Conservation (phyloP, 2,888 invertebrate species). For the Coleophora deauratella region DNA sequence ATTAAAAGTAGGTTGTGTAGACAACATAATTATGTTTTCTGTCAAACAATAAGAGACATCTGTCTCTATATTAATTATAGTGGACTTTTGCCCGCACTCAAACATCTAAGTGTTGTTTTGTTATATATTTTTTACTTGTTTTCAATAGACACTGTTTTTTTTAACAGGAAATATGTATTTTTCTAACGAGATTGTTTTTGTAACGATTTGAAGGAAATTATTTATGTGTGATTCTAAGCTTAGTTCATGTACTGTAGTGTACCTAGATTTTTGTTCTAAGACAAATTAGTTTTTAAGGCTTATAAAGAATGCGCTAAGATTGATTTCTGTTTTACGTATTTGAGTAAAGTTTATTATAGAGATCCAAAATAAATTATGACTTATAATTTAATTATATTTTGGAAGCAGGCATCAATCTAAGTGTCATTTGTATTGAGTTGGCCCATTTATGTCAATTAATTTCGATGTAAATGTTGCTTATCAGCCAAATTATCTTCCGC, state of each 20-base stretch:
- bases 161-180: constrained; percentile 36
- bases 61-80: too few species aligned
- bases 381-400: neutral
- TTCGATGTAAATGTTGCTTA: neutral
- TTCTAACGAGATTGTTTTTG: constrained; percentile 59
- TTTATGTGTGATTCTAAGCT: constrained; percentile 68
- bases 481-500: constrained; percentile 38
- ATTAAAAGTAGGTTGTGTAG: too few species aligned
- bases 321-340: constrained; percentile 19
- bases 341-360: too few species aligned
- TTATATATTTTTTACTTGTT: constrained; percentile 62
- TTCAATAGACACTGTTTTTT: constrained; percentile 44
- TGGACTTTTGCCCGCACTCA: too few species aligned
- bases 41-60: too few species aligned
- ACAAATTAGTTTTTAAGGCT: constrained; percentile 20
- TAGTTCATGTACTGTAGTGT: constrained; percentile 47
- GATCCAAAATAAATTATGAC: neutral
- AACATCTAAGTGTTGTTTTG: constrained; percentile 39
- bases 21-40: too few species aligned
- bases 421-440: constrained; percentile 22
- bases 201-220: constrained; percentile 57
- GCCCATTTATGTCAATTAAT: neutral
- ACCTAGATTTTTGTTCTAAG: constrained; percentile 39
- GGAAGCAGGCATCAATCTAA: constrained; percentile 40
- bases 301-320: constrained; percentile 27